Conservation (phyloP, 2,888 invertebrate genomes). For the Cosmia trapezina region DNA sequence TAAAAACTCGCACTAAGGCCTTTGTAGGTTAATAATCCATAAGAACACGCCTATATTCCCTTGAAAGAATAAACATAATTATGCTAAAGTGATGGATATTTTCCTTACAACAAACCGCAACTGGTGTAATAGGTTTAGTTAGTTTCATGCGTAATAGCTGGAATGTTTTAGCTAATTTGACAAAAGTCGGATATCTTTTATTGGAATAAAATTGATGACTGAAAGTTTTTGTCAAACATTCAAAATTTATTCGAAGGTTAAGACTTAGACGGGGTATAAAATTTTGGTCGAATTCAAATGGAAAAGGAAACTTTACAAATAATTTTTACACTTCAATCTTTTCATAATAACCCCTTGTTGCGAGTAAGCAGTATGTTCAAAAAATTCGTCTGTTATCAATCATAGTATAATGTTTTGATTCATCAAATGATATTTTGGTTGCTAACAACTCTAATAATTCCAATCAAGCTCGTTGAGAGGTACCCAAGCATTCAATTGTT, state of each 20-base stretch:
- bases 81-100: not conserved
- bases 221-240: too few relatives aligned
- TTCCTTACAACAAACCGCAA: not conserved
- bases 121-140: too few relatives aligned
- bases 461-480: slow-evolving; percentile 41
- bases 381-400: too few relatives aligned
- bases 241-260: too few relatives aligned
- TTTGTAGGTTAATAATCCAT: not conserved
- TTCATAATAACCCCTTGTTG: too few relatives aligned
- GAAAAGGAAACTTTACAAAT: not conserved
- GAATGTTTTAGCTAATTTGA: too few relatives aligned
- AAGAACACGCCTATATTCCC: not conserved
- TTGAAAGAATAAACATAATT: not conserved
- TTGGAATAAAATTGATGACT: too few relatives aligned
- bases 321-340: not conserved
- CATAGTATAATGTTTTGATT: slow-evolving; percentile 11
- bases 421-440: slow-evolving; percentile 21
- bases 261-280: too few relatives aligned
- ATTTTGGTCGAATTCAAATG: not conserved
- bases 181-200: too few relatives aligned
- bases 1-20: too few relatives aligned
- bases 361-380: not conserved
- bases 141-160: not conserved
- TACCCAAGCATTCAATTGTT: slow-evolving; percentile 36
- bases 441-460: slow-evolving; percentile 14